Percentiles rank a stretch among this genome's conserved stretches.
Evolutionary conservation across 2,888 invertebrate species (phyloP).

Genomic region (Dynastes grantii): DNA sequence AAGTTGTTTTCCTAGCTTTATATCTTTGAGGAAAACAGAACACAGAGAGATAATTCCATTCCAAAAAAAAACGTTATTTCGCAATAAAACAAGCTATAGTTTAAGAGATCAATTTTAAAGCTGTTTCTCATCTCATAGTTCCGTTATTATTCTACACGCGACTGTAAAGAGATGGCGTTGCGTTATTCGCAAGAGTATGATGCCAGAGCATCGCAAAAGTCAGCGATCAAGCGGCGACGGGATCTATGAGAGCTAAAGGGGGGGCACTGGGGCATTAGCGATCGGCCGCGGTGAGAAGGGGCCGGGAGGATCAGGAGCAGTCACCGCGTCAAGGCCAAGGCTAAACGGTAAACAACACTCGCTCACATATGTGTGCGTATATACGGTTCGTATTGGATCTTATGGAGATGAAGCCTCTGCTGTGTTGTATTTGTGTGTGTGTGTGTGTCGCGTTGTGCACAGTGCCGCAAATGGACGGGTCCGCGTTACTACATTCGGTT

Average conservation of each 20-base stretch:
- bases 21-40: too few relatives aligned
- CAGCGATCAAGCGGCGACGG: constrained; percentile 27
- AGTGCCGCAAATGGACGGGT: not conserved
- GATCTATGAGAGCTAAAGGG: constrained; percentile 51
- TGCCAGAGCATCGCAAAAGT: constrained; percentile 48
- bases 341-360: constrained; percentile 64
- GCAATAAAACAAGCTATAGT: too few relatives aligned
- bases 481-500: too few relatives aligned
- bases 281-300: constrained; percentile 58
- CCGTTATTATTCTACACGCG: not conserved
- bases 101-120: too few relatives aligned
- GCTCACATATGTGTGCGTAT: constrained; percentile 46
- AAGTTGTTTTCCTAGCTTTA: too few relatives aligned
- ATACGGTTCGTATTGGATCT: constrained; percentile 29
- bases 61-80: too few relatives aligned
- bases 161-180: constrained; percentile 8
- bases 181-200: constrained; percentile 22
- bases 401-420: not conserved
- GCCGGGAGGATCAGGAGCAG: constrained; percentile 61
- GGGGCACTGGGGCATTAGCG: constrained; percentile 64
- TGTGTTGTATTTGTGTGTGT: too few relatives aligned
- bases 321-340: constrained; percentile 67
- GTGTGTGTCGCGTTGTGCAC: not conserved
- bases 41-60: too few relatives aligned
- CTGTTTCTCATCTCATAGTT: too few relatives aligned